Evolutionary conservation across 2,113 vertebrate genomes (phyloP).

Genomic region (zebrafish (Danio rerio)): GRCz12tu NC_133178.1:42559001-42559500

Average conservation of each 20-base stretch:
- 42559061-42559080: constrained; percentile 14
- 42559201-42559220: background rate
- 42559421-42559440: background rate
- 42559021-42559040: constrained; percentile 19
- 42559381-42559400: background rate
- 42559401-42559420: background rate
- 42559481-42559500: no score
- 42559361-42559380: background rate
- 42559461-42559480: background rate
- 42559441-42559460: background rate
- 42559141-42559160: background rate
- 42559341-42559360: background rate
- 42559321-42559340: background rate
- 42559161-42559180: background rate
- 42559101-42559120: background rate
- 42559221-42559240: background rate
- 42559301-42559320: background rate
- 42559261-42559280: background rate
- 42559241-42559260: background rate
- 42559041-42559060: background rate
- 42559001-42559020: constrained; percentile 37
- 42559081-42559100: background rate
- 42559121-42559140: background rate
- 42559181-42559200: background rate
- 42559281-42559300: background rate